These are phyloP conservation scores for Maccullochella peelii DNA, from an alignment of 2,113 vertebrate species.

Conservation along the genomic window DNA sequence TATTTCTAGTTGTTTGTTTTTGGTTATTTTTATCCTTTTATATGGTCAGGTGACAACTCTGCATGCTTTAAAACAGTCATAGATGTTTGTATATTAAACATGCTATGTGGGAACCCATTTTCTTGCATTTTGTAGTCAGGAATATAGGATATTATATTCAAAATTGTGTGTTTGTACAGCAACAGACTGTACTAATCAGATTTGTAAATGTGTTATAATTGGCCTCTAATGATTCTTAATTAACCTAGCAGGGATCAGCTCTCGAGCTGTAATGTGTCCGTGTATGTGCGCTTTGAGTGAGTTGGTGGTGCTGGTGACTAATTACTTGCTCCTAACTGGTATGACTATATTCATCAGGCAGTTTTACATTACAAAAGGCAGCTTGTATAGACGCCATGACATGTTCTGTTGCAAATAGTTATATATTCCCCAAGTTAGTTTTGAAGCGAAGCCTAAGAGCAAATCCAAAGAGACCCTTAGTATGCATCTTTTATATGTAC, in stretches of 20 bases:
- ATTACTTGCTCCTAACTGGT: conserved; percentile 55
- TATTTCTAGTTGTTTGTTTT: not conserved
- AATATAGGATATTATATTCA: not conserved
- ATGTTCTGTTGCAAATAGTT: not conserved
- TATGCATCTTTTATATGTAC: not conserved
- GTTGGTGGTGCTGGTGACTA: conserved; percentile 43
- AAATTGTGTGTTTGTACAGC: conserved; percentile 13
- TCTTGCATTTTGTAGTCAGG: not conserved
- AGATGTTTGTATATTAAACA: not conserved
- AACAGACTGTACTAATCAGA: conserved; percentile 48
- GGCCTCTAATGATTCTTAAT: conserved; percentile 58
- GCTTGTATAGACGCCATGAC: not conserved
- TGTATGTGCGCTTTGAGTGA: conserved; percentile 40
- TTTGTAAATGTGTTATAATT: conserved; percentile 50
- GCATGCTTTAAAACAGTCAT: not conserved
- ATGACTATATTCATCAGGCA: conserved; percentile 22
- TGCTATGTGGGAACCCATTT: not conserved
- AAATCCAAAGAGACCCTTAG: not conserved
- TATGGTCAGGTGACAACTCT: not conserved
- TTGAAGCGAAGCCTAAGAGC: not conserved
- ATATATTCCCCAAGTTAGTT: conserved; percentile 9
- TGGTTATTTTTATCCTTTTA: not conserved
- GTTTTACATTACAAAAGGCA: conserved; percentile 17
- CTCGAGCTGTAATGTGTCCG: conserved; percentile 49
- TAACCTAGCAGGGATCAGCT: conserved; percentile 53